Evolutionary conservation across 2,888 invertebrate genomes (phyloP), one percentile per base, ranked within the genome.

Genomic region (Diabrotica balteata): DNA sequence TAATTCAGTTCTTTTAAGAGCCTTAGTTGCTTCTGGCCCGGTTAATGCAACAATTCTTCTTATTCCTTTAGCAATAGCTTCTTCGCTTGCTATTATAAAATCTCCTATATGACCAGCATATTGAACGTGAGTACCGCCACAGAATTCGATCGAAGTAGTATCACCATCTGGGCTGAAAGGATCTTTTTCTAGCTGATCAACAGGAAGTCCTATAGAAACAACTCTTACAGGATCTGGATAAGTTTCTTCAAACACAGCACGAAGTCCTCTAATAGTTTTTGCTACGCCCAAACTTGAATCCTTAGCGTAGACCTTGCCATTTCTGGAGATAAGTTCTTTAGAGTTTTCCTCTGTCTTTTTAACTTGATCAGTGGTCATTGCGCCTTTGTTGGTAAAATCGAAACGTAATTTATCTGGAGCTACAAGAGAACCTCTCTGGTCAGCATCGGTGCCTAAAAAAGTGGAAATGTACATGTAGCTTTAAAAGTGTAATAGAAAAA

Each of bases 221-320:
- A 99, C 90, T 76, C 94, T 87, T 4, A 95, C 95, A 7, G 98
- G 97, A 86, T 99, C 98, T 0, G 98, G 98, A 84, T 99, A 99
- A 9, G 96, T 94, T 87, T 99, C 98, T 83, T 97, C 98, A 86
- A 99, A 99, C 85, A 99, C 97, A 32, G 99, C 99, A 72, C 99
- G 90, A 50, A 98, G 86, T 4, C 97, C 97, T 73, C 93, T 90
- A 72, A 97, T 94, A 72, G 92, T 91, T 86, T 97, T 97, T 10
- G 99, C 99, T 67, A 92, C 86, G 52, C 89, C 68, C 67, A 99
- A 87, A 65, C 89, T 87, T 0, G 96, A 90, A 77, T 96, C 93
- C 84, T 94, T 95, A 7, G 97, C 94, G 84, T 90, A 98, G 49
- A 99, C 95, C 67, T 78, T 72, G 9, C 78, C 76, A 59, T 83